phyloP scores from a whole-genome alignment of 2,797 vertebrate genomes.

The Rhabdophis nuchalis region DNA sequence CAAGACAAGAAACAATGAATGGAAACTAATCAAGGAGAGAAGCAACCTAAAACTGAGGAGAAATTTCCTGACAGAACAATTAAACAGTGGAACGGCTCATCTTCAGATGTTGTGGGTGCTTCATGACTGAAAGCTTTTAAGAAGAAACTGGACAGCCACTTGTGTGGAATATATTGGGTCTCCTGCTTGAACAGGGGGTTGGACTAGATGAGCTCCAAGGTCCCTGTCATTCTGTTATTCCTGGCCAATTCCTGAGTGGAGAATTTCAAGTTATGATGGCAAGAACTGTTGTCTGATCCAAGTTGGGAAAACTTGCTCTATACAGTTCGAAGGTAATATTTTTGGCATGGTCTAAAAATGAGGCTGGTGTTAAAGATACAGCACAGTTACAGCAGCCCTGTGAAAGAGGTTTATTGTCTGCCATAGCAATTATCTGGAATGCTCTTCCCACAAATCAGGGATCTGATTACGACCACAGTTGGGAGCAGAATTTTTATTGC shows the following conservation, averaged over 20 bases:
- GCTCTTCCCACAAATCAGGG: neutral
- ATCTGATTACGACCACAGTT: neutral
- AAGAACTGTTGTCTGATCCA: neutral
- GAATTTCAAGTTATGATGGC: neutral
- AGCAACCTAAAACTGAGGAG: too few relatives aligned
- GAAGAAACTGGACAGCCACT: neutral
- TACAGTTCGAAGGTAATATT: neutral
- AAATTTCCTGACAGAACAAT: too few relatives aligned
- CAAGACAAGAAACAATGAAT: too few relatives aligned
- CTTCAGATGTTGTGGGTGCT: too few relatives aligned
- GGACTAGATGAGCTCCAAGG: neutral
- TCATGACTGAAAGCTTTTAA: neutral
- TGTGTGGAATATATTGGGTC: neutral
- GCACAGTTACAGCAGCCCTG: neutral
- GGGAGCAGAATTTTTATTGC: neutral
- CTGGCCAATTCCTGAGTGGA: neutral
- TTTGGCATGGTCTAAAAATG: neutral
- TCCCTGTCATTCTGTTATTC: neutral
- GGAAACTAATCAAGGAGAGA: too few relatives aligned
- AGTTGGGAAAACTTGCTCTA: neutral
- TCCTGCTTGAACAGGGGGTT: neutral
- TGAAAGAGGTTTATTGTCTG: neutral
- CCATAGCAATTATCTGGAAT: neutral
- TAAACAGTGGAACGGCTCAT: too few relatives aligned
- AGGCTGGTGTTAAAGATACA: neutral